phyloP scores from a whole-genome alignment of 2,888 invertebrate species.

The Quadroppia sp. region DNA sequence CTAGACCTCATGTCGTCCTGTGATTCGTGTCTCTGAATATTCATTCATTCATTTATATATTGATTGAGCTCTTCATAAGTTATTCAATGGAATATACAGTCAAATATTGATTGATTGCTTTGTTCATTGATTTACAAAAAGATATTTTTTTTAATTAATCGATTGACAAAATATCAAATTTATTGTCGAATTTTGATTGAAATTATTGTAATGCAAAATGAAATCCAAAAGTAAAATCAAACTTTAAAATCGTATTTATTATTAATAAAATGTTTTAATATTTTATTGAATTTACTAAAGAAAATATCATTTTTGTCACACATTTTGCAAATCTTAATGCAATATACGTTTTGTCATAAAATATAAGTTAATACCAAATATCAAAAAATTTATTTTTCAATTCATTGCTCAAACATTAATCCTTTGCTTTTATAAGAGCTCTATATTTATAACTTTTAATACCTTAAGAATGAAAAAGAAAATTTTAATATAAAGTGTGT shows the following conservation, averaged over 20 bases:
- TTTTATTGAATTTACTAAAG: no score
- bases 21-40: slow-evolving; percentile 12
- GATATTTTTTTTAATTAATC: neutral
- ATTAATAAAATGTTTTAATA: no score
- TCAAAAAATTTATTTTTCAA: neutral
- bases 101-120: slow-evolving; percentile 11
- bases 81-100: neutral
- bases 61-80: no score
- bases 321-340: no score
- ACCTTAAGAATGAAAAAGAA: neutral
- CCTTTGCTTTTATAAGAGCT: neutral
- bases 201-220: neutral
- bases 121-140: neutral
- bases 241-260: neutral
- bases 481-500: neutral
- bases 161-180: neutral
- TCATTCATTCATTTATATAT: neutral
- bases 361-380: no score
- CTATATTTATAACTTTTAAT: neutral
- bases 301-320: no score
- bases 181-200: neutral
- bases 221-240: neutral
- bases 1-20: slow-evolving; percentile 19
- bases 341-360: no score
- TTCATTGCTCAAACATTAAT: slow-evolving; percentile 5